Conservation (phyloP, 2,888 invertebrate genomes). For the Eumerus sabulonum region DNA sequence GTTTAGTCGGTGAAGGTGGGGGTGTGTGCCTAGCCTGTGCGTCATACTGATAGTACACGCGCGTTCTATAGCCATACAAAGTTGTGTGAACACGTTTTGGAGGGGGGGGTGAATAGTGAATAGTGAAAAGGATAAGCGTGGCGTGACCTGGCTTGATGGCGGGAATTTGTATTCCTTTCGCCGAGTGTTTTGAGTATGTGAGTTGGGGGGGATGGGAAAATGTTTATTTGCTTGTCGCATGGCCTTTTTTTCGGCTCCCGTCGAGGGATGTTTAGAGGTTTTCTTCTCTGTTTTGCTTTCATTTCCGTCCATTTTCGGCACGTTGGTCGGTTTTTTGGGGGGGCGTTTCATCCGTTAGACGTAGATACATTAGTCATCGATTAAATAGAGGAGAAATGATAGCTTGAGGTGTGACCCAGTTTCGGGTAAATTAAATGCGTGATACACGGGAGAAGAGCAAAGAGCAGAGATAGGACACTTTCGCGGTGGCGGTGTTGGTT, state of each 20-base stretch:
- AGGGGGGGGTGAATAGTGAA: neutral
- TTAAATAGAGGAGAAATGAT: conserved; percentile 50
- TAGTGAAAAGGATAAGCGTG: conserved; percentile 10
- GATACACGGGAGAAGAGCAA: conserved; percentile 22
- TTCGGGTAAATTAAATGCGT: conserved; percentile 38
- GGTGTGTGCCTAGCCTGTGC: conserved; percentile 51
- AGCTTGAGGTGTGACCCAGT: conserved; percentile 58
- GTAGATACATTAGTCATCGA: conserved; percentile 65
- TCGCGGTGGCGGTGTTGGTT: conserved; percentile 1
- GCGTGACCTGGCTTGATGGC: conserved; percentile 51
- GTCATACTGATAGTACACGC: conserved; percentile 64
- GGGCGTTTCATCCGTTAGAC: conserved; percentile 42
- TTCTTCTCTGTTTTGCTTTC: conserved; percentile 25
- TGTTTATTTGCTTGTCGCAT: no score
- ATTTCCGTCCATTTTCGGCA: neutral
- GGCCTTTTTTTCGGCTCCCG: neutral
- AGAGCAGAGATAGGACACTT: conserved; percentile 27
- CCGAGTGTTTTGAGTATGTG: neutral
- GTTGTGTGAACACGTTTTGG: neutral
- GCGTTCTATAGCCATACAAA: conserved; percentile 35
- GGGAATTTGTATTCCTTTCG: conserved; percentile 49
- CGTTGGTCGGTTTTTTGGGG: conserved; percentile 2
- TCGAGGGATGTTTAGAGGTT: conserved; percentile 32
- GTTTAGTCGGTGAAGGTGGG: conserved; percentile 27
- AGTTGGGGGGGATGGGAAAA: conserved; percentile 14